Evolutionary conservation across 2,888 invertebrate species (phyloP), one percentile per base, ranked within the genome.

Genomic region (Polyommatus icarus): DNA sequence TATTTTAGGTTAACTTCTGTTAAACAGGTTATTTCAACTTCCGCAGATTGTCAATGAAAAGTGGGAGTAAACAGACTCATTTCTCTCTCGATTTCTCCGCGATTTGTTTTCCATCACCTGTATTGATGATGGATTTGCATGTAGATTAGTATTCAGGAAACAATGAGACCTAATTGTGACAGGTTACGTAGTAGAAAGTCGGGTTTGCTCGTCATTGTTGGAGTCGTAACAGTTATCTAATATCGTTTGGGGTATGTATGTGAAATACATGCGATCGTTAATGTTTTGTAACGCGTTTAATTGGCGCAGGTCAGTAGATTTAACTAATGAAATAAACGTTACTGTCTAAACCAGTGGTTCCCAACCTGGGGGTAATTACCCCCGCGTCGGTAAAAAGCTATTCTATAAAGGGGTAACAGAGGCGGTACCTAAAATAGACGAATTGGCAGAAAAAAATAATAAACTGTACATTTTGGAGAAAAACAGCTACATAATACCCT

Each of bases 191-290:
- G 54, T 54, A 72, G 75, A 75, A 75, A 75, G 75, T n/a, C 50
- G 76, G 71, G 77, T 77, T 77, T 77, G 75, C 50, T 54, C 75
- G 75, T 54, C 54, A 54, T 32, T 46, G 50, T 50, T 20, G 50
- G 54, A 29, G 54, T 75, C 75, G 75, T 75, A 75, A 50, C 54
- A n/a, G 75, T 75, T 75, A 75, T 75, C 75, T 75, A 75, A 75
- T 75, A 12, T 18, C 54, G 57, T 76, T 73, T 73, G 76, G 59
- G 79, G 77, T 77, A 78, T 79, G 76, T 76, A 54, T 77, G 77
- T 78, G 77, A 79, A 77, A 77, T 77, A 72, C 71, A 77, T 77
- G 78, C 79, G 46, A 77, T 75, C 71, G 46, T 46, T 46, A 20
- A 20, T 75, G 75, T 75, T 73, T 50, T 75, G 75, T 75, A 75